phyloP scores from a whole-genome alignment of 2,797 vertebrate species.

The Synanceia verrucosa region DNA sequence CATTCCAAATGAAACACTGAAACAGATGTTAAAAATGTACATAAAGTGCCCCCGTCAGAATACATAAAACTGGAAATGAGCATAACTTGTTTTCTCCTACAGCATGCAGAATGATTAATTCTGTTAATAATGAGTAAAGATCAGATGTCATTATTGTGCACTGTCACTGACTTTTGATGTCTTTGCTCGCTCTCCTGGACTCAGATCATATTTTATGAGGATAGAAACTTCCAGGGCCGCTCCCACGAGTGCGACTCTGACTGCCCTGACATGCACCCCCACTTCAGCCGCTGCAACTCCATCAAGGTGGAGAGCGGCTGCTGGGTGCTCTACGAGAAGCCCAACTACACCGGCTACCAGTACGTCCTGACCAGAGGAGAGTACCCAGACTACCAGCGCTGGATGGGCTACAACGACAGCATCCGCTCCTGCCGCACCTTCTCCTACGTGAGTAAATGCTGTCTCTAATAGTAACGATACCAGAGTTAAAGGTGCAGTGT shows the following conservation, averaged over 20 bases:
- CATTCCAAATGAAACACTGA: too few species aligned
- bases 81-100: not conserved
- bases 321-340: conserved; percentile 80
- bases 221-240: conserved; percentile 77
- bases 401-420: conserved; percentile 80
- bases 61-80: too few species aligned
- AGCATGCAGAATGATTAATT: not conserved
- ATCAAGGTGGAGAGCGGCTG: conserved; percentile 78
- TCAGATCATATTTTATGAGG: conserved; percentile 78
- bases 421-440: conserved; percentile 77
- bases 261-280: conserved; percentile 77
- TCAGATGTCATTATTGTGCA: too few species aligned
- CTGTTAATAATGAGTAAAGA: not conserved
- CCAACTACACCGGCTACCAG: conserved; percentile 77
- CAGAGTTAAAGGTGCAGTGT: not conserved
- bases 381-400: conserved; percentile 80
- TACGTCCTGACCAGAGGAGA: conserved; percentile 79
- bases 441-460: conserved; percentile 64
- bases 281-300: conserved; percentile 80
- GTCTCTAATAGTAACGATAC: not conserved
- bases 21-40: too few species aligned
- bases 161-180: not conserved
- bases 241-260: conserved; percentile 76
- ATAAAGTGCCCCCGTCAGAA: too few species aligned
- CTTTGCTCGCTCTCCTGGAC: not conserved